Conservation (phyloP, 2,113 vertebrate genomes). For the Nothobranchius kuhntae region DNA sequence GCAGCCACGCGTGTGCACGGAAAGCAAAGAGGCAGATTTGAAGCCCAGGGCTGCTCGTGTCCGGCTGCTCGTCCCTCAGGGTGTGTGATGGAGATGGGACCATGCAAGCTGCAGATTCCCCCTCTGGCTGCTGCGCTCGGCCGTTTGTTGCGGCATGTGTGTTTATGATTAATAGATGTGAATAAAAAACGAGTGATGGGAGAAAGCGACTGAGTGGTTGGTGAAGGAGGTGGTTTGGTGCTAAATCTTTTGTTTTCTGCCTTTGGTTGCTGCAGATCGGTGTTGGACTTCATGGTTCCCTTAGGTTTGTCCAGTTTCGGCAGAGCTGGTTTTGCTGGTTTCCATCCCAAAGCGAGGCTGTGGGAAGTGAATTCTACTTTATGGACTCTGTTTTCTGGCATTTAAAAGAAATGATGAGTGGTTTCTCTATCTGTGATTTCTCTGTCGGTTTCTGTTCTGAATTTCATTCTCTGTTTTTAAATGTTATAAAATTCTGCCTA, state of each 20-base stretch:
- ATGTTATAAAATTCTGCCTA: no score
- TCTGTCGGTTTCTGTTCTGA: no score
- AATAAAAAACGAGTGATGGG: constrained; percentile 1
- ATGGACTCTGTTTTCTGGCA: no score
- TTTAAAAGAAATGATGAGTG: no score
- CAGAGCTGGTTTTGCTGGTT: no score
- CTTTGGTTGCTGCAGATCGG: background rate
- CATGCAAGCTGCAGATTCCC: constrained; percentile 38
- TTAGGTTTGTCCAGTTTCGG: no score
- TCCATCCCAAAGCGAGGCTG: no score
- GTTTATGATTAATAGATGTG: constrained; percentile 18
- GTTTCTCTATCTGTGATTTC: no score
- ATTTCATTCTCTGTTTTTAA: no score
- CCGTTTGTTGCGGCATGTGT: constrained; percentile 28
- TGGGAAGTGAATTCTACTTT: no score
- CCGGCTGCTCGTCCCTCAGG: constrained; percentile 44
- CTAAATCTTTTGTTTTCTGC: constrained; percentile 11
- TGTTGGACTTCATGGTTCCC: no score
- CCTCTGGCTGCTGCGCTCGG: constrained; percentile 47
- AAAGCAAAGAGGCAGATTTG: constrained; percentile 44
- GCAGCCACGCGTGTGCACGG: constrained; percentile 37
- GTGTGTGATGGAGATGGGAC: constrained; percentile 23
- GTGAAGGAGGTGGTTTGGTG: constrained; percentile 19
- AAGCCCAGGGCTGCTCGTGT: constrained; percentile 52
- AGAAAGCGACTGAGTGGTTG: background rate